Percentiles rank a stretch among this genome's conserved stretches.
Conservation (phyloP, 2,888 invertebrate species). For the Asteroscopus sphinx region DNA sequence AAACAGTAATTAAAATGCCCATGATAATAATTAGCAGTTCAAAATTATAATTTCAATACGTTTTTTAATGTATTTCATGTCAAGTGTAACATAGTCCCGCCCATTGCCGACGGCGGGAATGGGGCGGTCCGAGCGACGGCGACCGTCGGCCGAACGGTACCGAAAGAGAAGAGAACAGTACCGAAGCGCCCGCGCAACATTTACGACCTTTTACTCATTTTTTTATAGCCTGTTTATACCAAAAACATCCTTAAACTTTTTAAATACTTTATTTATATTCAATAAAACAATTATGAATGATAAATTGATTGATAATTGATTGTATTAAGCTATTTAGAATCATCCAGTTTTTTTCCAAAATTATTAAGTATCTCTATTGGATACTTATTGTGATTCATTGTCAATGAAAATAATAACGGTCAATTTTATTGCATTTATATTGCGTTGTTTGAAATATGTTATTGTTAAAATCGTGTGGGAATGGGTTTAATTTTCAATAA, state of each 20-base stretch:
- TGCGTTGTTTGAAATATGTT: constrained; percentile 62
- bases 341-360: constrained; percentile 39
- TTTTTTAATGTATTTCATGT: constrained; percentile 31
- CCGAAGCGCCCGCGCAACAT: constrained; percentile 44
- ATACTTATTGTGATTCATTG: constrained; percentile 63
- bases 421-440: constrained; percentile 72
- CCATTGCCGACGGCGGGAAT: constrained; percentile 52
- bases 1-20: constrained; percentile 25
- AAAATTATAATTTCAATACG: constrained; percentile 18
- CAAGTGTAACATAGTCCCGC: constrained; percentile 37
- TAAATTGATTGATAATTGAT: not conserved
- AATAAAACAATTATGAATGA: not conserved
- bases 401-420: constrained; percentile 70
- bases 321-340: not conserved
- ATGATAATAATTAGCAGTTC: constrained; percentile 10
- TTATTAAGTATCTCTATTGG: constrained; percentile 50
- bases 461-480: constrained; percentile 57
- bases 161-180: constrained; percentile 35
- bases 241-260: constrained; percentile 52
- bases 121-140: constrained; percentile 49
- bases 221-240: constrained; percentile 65
- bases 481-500: constrained; percentile 57
- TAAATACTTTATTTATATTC: constrained; percentile 43
- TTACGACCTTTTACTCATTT: constrained; percentile 57
- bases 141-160: constrained; percentile 39